Conservation (phyloP, 53 echinoderm and acorn worm species). For the Zoroaster sp. region DNA sequence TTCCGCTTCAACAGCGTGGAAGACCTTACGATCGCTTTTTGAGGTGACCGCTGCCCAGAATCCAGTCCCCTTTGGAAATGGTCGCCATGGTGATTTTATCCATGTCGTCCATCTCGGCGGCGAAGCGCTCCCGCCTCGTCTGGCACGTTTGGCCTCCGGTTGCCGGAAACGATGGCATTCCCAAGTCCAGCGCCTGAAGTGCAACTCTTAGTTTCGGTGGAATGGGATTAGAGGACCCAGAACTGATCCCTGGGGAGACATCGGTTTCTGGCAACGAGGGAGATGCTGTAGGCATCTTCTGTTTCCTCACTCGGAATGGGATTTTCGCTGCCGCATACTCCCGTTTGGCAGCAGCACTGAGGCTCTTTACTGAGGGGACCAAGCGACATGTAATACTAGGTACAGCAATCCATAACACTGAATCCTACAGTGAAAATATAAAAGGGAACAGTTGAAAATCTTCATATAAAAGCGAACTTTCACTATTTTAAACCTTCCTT, state of each 20-base stretch:
- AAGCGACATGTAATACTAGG: background rate
- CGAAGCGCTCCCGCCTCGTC: background rate
- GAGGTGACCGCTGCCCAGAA: constrained; percentile 39
- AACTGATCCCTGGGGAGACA: background rate
- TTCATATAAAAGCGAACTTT: too few species aligned
- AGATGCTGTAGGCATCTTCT: background rate
- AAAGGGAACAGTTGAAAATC: too few species aligned
- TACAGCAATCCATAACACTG: constrained; percentile 23
- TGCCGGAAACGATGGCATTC: constrained; percentile 51
- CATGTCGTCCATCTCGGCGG: constrained; percentile 5
- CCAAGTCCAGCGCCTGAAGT: constrained; percentile 25
- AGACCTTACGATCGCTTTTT: constrained; percentile 35
- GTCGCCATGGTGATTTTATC: constrained; percentile 11
- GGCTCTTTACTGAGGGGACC: constrained; percentile 28
- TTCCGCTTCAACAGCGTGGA: background rate
- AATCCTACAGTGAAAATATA: background rate
- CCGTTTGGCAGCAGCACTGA: background rate
- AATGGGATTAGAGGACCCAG: too few species aligned
- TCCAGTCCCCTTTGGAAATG: constrained; percentile 30
- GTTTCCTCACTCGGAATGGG: too few species aligned
- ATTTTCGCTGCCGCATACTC: background rate
- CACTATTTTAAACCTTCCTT: too few species aligned
- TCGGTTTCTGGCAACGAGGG: background rate
- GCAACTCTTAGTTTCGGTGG: background rate
- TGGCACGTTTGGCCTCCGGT: constrained; percentile 2